Evolutionary conservation across 2,888 invertebrate species (phyloP), one percentile per base, ranked within the genome.

Genomic region (Sisyra nigra): DNA sequence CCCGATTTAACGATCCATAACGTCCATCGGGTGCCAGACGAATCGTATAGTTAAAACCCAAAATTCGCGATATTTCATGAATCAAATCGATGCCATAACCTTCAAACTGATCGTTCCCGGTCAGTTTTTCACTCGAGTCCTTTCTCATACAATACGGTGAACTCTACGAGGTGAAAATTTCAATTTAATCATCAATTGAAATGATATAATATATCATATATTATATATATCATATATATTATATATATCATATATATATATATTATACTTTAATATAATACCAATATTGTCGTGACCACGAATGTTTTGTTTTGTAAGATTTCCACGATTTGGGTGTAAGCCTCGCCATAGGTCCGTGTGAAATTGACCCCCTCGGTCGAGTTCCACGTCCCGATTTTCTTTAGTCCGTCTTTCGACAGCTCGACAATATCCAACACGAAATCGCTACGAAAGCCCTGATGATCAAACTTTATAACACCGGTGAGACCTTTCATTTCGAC

Each of bases 121-220:
- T 74, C 41, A 92, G 67, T 48, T 81, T 80, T 53, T 82, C 80
- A 53, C 83, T 81, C 5, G 87, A 84, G 56, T 85, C 82, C 62
- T 85, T 92, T 49, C 85, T 68, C 92, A 96, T 96, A 54, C 91
- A 86, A 62, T 97, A 98, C 2, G 97, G 97, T 41, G 87, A 76
- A 62, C 93, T 94, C 92, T 96, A 62, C 2, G 7, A 33, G 33
- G 30, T n/a, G 10, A 37, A 37, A 15, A 14, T 15, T 1, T 11
- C 33, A 33, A 3, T 6, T 33, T 33, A 33, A 7, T 15, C 17
- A n/a, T 32, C 13, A 45, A 42, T 31, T 37, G 31, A 10, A 11
- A 43, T 37, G 8, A 18, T 15, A 13, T 15, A 15, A 40, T 14
- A 9, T 10, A 30, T 17, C 46, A 7, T 15, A 8, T 9, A n/a